Base-by-base conservation (phyloP, 1,140 invertebrate species). In the Trialeurodes vaporariorum region DNA sequence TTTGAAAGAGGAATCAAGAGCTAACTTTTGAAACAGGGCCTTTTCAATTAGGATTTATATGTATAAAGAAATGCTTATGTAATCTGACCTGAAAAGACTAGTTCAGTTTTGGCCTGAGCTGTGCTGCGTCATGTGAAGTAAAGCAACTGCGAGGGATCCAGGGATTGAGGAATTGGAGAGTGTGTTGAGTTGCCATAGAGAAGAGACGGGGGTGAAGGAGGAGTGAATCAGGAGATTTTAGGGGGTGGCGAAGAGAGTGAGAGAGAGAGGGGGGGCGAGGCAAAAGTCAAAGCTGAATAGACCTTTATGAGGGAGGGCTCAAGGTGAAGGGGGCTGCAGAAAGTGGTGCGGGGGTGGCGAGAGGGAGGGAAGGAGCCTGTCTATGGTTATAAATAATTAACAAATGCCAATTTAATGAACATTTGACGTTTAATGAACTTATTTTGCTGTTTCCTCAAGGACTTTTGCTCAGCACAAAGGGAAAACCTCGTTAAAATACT, bases 321-420 rank as follows among this genome's bases (percentile, higher is more conserved):
- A 17, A 17, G 34, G 34, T 9, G 34, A n/a, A n/a, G n/a, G n/a
- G n/a, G n/a, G n/a, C n/a, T n/a, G n/a, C n/a, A n/a, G n/a, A n/a
- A n/a, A n/a, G n/a, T n/a, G n/a, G n/a, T n/a, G n/a, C n/a, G n/a
- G n/a, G n/a, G n/a, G n/a, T n/a, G n/a, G n/a, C n/a, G 34, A 49
- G 34, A 17, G 34, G 34, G 34, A 49, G 34, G 34, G 5, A 9
- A 17, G 34, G 17, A 17, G 5, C 34, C 34, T 49, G 34, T 49
- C 34, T 49, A 49, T 49, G 34, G 34, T 49, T 49, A 49, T 49
- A 49, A 49, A 49, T 49, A 49, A 49, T 49, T 49, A 49, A 49
- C 34, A 49, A 49, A 49, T 49, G 34, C 34, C 34, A 49, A 49
- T 49, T 49, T 49, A 49, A 49, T 49, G 34, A 49, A 49, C 34